Conservation (phyloP, 1,140 invertebrate genomes). For the Bombus confusus region DNA sequence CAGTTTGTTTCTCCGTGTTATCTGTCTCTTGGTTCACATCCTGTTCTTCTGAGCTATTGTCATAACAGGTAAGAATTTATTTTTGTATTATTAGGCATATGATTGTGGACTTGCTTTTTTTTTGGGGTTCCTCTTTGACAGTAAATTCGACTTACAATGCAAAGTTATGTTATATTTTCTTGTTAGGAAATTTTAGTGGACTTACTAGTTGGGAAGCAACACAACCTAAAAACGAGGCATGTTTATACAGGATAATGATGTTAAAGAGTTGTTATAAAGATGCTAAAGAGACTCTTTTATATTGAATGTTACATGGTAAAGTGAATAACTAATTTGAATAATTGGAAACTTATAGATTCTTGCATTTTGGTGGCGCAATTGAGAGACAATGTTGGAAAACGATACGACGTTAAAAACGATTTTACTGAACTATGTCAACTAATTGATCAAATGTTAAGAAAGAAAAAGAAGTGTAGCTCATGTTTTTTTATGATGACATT, state of each 20-base stretch:
- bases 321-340: neutral
- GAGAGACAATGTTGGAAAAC: neutral
- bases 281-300: neutral
- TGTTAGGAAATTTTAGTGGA: neutral
- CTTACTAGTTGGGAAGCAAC: neutral
- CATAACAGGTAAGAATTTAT: slow-evolving; percentile 15
- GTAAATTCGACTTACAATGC: neutral
- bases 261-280: neutral
- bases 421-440: neutral
- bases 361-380: neutral
- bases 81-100: too few relatives aligned
- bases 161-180: neutral
- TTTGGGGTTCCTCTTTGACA: too few relatives aligned
- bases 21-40: neutral
- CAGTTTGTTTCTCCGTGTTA: neutral
- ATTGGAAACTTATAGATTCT: neutral
- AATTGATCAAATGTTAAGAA: neutral
- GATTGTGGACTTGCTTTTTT: neutral
- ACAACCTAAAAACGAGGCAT: neutral
- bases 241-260: neutral
- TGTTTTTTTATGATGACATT: neutral
- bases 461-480: neutral
- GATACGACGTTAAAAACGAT: neutral
- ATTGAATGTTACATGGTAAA: neutral
- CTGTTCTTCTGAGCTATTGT: neutral